Evolutionary conservation across 2,797 vertebrate species (phyloP).

Genomic region (Sylvia borin): DNA sequence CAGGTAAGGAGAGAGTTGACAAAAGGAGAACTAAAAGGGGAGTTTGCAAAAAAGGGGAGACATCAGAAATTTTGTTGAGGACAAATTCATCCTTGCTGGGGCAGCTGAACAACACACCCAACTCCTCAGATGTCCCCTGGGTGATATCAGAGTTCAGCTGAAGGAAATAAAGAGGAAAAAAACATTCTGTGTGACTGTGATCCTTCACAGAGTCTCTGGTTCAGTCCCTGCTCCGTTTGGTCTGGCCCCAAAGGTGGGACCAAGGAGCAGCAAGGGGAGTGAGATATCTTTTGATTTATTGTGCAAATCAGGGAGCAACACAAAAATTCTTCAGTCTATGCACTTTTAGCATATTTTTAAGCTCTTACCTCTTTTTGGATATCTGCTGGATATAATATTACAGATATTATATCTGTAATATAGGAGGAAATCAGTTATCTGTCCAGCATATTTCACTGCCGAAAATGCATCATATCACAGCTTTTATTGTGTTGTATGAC

Average conservation of each 20-base stretch:
- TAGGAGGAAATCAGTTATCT: background rate
- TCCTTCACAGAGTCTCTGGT: background rate
- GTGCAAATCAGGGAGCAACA: background rate
- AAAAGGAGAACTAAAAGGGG: background rate
- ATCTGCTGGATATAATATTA: background rate
- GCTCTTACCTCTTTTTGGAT: background rate
- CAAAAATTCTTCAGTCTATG: background rate
- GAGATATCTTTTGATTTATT: background rate
- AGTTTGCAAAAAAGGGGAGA: background rate
- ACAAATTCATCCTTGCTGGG: background rate
- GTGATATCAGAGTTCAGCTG: conserved; percentile 67
- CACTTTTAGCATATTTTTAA: background rate
- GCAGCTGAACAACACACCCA: background rate
- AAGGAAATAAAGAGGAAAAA: conserved; percentile 55
- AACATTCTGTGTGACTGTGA: conserved; percentile 60
- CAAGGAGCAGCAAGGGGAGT: background rate
- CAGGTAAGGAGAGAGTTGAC: background rate
- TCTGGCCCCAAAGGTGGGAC: conserved; percentile 51
- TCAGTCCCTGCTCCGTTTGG: conserved; percentile 62
- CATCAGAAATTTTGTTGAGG: background rate
- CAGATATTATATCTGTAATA: too few species aligned
- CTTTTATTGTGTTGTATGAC: background rate
- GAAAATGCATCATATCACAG: background rate
- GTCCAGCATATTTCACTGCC: background rate
- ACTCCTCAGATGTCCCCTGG: conserved; percentile 46